Evolutionary conservation across 2,797 vertebrate species (phyloP).

Genomic region (Phylloscopus collybita): DNA sequence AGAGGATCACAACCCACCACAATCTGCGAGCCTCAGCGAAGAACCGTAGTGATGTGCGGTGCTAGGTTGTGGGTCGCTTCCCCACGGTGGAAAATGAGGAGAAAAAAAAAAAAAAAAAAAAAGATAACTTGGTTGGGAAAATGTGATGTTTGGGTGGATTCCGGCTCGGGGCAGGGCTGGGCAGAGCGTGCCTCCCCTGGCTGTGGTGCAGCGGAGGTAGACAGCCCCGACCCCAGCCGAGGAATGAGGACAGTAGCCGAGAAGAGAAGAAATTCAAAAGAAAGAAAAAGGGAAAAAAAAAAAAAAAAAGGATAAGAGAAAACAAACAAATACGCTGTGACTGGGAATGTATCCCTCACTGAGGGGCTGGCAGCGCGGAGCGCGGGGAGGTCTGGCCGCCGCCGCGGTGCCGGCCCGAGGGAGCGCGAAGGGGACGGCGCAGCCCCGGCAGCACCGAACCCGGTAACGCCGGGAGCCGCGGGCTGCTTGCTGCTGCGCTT

Average conservation of each 20-base stretch:
- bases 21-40: background rate
- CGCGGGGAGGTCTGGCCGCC: background rate
- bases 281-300: background rate
- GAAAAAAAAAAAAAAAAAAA: background rate
- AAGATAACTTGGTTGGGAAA: background rate
- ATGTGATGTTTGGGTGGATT: background rate
- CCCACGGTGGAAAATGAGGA: background rate
- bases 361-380: background rate
- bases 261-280: background rate
- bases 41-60: background rate
- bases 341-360: background rate
- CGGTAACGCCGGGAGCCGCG: background rate
- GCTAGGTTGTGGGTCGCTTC: background rate
- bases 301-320: fast-evolving
- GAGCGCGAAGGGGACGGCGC: background rate
- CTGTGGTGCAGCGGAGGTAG: background rate
- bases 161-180: background rate
- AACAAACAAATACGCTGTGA: background rate
- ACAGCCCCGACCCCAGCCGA: background rate
- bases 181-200: background rate
- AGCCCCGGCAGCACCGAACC: background rate
- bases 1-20: background rate
- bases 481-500: background rate
- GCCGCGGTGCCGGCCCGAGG: background rate
- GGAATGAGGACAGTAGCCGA: background rate